Conservation (phyloP, 2,797 vertebrate genomes). For the Galagoides demidoff region DNA sequence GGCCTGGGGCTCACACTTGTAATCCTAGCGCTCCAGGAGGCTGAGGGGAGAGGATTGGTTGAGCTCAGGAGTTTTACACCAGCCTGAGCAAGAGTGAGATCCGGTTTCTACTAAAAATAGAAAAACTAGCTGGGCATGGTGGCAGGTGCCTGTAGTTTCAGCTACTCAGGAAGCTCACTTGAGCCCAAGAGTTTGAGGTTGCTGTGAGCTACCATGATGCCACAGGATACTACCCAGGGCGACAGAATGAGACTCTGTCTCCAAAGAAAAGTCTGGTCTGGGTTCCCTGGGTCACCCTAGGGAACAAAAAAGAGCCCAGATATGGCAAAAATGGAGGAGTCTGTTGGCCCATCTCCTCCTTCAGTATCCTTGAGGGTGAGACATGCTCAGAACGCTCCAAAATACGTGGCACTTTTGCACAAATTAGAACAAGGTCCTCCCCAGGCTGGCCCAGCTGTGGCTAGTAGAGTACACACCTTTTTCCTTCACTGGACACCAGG, state of each 20-base stretch:
- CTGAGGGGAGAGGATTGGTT: background rate
- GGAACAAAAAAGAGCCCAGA: background rate
- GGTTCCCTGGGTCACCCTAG: too few relatives aligned
- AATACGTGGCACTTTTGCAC: background rate
- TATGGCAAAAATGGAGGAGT: background rate
- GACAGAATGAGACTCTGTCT: background rate
- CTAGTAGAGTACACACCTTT: background rate
- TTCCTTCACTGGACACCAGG: background rate
- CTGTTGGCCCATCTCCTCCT: background rate
- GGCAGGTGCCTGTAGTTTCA: too few relatives aligned
- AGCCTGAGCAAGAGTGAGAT: background rate
- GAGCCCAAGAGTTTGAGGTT: background rate
- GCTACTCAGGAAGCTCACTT: too few relatives aligned
- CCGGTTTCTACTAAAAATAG: background rate
- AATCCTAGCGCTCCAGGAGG: background rate
- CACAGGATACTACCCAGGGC: background rate
- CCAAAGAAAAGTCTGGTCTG: background rate
- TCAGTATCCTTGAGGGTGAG: background rate
- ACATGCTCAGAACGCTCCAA: background rate
- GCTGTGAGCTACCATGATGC: background rate
- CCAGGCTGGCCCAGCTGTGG: background rate
- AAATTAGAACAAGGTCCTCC: background rate
- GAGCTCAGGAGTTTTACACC: background rate
- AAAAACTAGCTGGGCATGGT: background rate
- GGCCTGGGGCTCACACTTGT: background rate